phyloP scores from a whole-genome alignment of 2,797 vertebrate species.

The Sylvia borin region DNA sequence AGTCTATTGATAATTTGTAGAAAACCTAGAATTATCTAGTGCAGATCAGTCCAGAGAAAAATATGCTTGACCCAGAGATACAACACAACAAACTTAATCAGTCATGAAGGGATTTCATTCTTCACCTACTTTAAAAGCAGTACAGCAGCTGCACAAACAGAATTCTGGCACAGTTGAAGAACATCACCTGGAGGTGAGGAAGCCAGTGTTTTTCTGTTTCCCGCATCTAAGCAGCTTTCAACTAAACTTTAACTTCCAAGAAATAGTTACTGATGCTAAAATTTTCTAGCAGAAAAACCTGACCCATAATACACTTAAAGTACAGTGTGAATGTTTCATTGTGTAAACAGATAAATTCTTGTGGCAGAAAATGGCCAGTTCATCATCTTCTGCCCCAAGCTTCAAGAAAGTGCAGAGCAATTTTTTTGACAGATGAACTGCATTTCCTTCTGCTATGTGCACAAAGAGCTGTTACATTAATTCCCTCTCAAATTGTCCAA shows the following conservation, averaged over 20 bases:
- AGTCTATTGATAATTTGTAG: neutral
- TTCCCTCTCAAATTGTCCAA: neutral
- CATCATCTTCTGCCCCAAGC: neutral
- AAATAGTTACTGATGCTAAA: neutral
- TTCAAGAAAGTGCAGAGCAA: neutral
- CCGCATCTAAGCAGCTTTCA: neutral
- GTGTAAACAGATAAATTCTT: neutral
- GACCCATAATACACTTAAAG: neutral
- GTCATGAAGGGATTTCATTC: neutral
- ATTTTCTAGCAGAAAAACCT: neutral
- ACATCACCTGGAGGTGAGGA: neutral
- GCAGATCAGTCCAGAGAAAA: neutral
- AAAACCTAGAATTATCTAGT: neutral
- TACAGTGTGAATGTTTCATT: neutral
- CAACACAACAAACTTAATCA: neutral
- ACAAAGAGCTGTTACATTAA: neutral
- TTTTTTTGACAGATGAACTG: neutral
- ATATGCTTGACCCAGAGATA: neutral
- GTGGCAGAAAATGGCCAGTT: neutral
- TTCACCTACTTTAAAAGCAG: neutral
- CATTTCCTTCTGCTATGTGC: neutral
- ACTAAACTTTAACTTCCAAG: neutral
- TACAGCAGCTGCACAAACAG: slow-evolving; percentile 22
- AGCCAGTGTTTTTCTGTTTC: neutral
- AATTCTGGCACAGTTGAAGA: slow-evolving; percentile 13